Evolutionary conservation across 2,797 vertebrate genomes (phyloP), one percentile per base, ranked within the genome.

Genomic region (Pseudomugil tenellus): DNA sequence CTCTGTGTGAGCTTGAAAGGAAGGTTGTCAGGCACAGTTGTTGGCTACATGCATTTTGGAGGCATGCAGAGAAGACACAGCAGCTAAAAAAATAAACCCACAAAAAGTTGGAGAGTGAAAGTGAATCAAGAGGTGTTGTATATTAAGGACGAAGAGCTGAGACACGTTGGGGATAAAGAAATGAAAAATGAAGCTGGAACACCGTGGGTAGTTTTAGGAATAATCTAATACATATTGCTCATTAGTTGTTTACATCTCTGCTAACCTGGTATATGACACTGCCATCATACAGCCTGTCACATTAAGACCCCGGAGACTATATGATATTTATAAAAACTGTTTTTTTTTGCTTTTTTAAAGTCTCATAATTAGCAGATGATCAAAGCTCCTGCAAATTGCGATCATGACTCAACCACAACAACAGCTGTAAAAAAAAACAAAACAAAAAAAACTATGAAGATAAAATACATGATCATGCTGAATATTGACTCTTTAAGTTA

Each of bases 381-480:
- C 41, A 43, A 43, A 43, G 41, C 41, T 43, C 41, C 17, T n/a
- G 17, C 46, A 49, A 11, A 49, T 49, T 23, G 21, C 43, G 23
- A 10, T 49, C 11, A 49, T 23, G 46, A 49, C 19, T 43, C 41
- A 43, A 43, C 19, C 17, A 16, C 3, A 34, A 34, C 3, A 43
- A 17, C 41, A 43, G 17, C 6, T 43, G 19, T 17, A 41, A 17
- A 53, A 59, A n/a, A 31, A 13, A 62, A 29, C 19, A 19, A 19
- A 3, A 1, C 5, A 17, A 41, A 4, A 17, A 43, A 43, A 43
- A 43, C 17, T 43, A n/a, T 8, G 7, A 57, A 43, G 16, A 49
- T 51, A 41, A 63, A 48, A 69, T 32, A 17, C 23, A 63, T 1
- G 5, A 29, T 58, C 28, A 67, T 52, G 57, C 17, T 31, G 31